phyloP scores from a whole-genome alignment of 1,140 invertebrate species.

The Bursaphelenchus mucronatus region DNA sequence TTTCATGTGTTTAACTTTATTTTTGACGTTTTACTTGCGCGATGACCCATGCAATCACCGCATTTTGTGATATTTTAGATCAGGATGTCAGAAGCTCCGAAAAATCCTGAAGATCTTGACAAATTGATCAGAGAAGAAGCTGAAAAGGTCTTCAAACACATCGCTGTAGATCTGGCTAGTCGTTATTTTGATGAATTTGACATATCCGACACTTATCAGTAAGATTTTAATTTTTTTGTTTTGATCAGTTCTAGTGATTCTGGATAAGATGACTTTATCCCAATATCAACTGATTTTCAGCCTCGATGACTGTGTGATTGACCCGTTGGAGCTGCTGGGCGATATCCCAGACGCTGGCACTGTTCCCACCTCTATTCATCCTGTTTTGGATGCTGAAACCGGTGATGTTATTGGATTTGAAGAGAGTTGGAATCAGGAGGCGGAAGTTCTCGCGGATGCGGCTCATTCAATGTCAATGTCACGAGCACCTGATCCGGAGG shows the following conservation, averaged over 20 bases:
- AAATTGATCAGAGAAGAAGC: not conserved
- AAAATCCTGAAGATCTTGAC: not conserved
- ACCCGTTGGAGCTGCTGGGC: not conserved
- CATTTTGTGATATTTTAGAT: too few species aligned
- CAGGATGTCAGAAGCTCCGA: too few species aligned
- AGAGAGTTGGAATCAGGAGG: constrained; percentile 32
- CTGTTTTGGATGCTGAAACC: constrained; percentile 37
- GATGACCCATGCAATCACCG: too few species aligned
- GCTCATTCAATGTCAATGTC: constrained; percentile 34
- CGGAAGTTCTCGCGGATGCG: constrained; percentile 25
- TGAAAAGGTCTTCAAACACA: constrained; percentile 20
- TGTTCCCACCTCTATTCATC: constrained; percentile 33
- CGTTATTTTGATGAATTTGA: constrained; percentile 32
- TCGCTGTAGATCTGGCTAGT: constrained; percentile 34
- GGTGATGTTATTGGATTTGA: constrained; percentile 39
- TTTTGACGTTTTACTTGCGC: too few species aligned
- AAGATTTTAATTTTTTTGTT: constrained; percentile 16
- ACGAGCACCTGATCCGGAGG: constrained; percentile 37
- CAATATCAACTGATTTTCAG: not conserved
- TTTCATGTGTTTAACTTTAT: too few species aligned
- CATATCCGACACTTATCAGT: constrained; percentile 39
- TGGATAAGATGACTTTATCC: constrained; percentile 17
- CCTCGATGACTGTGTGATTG: constrained; percentile 4
- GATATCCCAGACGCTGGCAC: constrained; percentile 7
- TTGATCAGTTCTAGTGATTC: not conserved